A percentile compares a stretch with the other conserved stretches of the same genome.
Evolutionary conservation across 2,113 vertebrate genomes (phyloP).

Genomic region (Malurus cyaneus): DNA sequence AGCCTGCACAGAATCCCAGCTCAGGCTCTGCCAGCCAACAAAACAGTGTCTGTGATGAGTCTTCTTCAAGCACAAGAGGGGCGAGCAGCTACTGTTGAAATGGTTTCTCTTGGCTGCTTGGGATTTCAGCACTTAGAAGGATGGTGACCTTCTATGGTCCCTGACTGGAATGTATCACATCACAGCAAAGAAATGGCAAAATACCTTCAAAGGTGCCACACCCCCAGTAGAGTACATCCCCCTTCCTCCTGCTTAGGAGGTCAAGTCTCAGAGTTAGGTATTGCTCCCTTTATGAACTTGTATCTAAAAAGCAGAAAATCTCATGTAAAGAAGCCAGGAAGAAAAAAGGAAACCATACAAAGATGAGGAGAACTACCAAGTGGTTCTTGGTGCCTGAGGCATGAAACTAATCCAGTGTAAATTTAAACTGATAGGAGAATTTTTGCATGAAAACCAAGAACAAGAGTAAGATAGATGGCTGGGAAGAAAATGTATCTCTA

Average conservation of each 20-base stretch:
- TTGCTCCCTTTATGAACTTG: neutral
- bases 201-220: neutral
- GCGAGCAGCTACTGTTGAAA: neutral
- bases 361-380: constrained; percentile 15
- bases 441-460: constrained; percentile 35
- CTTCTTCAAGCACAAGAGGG: neutral
- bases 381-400: constrained; percentile 21
- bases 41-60: neutral
- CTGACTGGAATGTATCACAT: neutral
- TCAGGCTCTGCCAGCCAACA: neutral
- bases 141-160: neutral
- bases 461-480: neutral
- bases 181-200: neutral
- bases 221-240: neutral
- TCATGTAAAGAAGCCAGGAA: neutral
- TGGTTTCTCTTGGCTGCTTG: neutral
- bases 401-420: constrained; percentile 15
- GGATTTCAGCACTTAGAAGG: neutral
- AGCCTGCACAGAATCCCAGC: neutral
- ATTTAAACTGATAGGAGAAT: constrained; percentile 29
- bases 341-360: neutral
- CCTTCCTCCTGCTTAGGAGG: neutral
- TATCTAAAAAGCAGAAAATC: neutral
- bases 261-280: neutral
- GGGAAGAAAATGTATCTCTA: constrained; percentile 26